Evolutionary conservation across 2,797 vertebrate genomes (phyloP), one percentile per base, ranked within the genome.

Genomic region (Mastacembelus armatus): DNA sequence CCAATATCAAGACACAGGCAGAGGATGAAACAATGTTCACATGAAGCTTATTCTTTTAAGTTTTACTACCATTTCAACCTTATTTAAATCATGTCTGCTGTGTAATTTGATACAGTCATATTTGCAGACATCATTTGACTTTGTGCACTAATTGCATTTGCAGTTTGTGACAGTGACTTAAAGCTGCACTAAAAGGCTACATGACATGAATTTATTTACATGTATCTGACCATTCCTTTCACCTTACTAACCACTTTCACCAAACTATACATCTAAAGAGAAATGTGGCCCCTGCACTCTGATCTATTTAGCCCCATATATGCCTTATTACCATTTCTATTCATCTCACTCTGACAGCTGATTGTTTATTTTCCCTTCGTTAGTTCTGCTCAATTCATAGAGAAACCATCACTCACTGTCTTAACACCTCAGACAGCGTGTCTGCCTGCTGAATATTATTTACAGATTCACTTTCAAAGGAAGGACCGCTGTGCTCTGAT

Each of bases 391-490:
- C 18, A 54, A 30, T 69, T 78, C 44, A 65, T 3, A 74, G 54
- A 79, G 57, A 80, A 74, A 65, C 48, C 62, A 70, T 82, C 61
- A 56, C 45, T 86, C 78, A 56, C 52, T 72, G 66, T 58, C 56
- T 48, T 68, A 61, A 59, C 47, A 51, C 7, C 48, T 12, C 60
- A 63, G 66, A 66, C 29, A 2, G 36, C 2, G 0, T 11, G 35
- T 48, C 69, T 69, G 61, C 40, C 58, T 4, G n/a, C 59, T 11
- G 19, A 71, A 43, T 40, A 66, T 77, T 51, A 51, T 72, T 73
- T 55, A 72, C 56, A 66, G 26, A 67, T 12, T 50, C 50, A 62
- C 73, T 66, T 65, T 78, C 52, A 74, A 50, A 58, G 47, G 54
- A 18, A 63, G 27, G 18, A 45, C n/a, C 21, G 12, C 3, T 21